Evolutionary conservation across 2,888 invertebrate species (phyloP), one percentile per base, ranked within the genome.

Genomic region (Pristionchus mayeri): DNA sequence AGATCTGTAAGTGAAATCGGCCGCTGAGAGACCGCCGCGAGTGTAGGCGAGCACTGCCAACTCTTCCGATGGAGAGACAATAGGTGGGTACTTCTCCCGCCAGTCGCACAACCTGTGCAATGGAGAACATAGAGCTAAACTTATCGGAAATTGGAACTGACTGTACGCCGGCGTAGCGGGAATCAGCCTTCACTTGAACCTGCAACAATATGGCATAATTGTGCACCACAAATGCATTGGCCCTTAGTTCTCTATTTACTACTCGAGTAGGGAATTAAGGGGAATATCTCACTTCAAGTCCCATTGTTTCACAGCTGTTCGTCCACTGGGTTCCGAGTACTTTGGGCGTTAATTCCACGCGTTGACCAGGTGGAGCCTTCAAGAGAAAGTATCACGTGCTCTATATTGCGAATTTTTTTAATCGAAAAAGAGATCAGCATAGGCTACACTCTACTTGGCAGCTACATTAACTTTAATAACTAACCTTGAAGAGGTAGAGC

Each of bases 251-350:
- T n/a, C n/a, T n/a, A n/a, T n/a, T n/a, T n/a, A n/a, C n/a, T n/a
- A n/a, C n/a, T n/a, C n/a, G n/a, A n/a, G n/a, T n/a, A n/a, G n/a
- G n/a, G n/a, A n/a, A n/a, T n/a, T n/a, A n/a, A n/a, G n/a, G n/a
- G n/a, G n/a, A n/a, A n/a, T n/a, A n/a, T n/a, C n/a, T n/a, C n/a
- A 67, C 81, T 34, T 82, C 81, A 13, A 82, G 9, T n/a, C 81
- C 81, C 81, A 82, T 82, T 7, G 44, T 21, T 21, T 82, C 81
- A n/a, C 81, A 82, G 27, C 81, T 82, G 24, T 63, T 82, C 3
- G 81, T 82, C 81, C 81, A 82, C 21, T 82, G 81, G 0, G 81
- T 82, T 6, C 81, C 84, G 2, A 71, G 30, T 40, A 75, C 71
- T 40, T 48, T 84, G 0, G 84, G 71, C 11, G 52, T 71, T n/a